Conservation (phyloP, 2,888 invertebrate genomes). For the Caenorhabditis sp. region DNA sequence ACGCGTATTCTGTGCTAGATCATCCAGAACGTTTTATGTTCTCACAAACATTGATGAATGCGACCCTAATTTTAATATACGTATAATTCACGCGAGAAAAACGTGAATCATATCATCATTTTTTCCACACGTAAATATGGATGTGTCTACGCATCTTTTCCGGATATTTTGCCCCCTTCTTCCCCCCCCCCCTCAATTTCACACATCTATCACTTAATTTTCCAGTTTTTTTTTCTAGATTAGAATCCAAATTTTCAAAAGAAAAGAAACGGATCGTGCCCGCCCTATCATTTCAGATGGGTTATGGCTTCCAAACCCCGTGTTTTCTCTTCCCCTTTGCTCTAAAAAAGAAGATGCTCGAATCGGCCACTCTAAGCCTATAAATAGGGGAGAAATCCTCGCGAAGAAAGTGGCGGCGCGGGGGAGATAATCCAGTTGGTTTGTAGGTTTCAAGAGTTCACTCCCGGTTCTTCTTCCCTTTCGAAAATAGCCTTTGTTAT, state of each 20-base stretch:
- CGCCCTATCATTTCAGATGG: too few relatives aligned
- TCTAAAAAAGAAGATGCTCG: constrained; percentile 4
- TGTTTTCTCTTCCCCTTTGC: constrained; percentile 15
- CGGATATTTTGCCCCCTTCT: too few relatives aligned
- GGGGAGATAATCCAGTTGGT: constrained; percentile 53
- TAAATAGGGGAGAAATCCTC: neutral
- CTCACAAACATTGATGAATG: constrained; percentile 37
- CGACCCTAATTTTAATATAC: constrained; percentile 24
- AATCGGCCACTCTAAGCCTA: too few relatives aligned
- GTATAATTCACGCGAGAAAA: constrained; percentile 43
- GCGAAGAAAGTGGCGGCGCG: constrained; percentile 4
- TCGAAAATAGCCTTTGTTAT: constrained; percentile 5
- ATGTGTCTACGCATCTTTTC: neutral
- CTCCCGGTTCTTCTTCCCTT: neutral
- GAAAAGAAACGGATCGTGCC: too few relatives aligned
- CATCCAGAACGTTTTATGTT: neutral
- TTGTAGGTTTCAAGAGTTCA: constrained; percentile 40
- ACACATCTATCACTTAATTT: constrained; percentile 1
- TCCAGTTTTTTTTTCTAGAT: neutral
- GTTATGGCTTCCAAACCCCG: too few relatives aligned
- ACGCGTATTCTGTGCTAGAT: neutral
- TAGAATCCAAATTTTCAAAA: neutral
- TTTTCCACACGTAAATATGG: constrained; percentile 40
- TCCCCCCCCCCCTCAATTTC: too few relatives aligned
- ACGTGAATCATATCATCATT: constrained; percentile 52